Conservation (phyloP, 2,113 vertebrate genomes). For the Empidonax alnorum region DNA sequence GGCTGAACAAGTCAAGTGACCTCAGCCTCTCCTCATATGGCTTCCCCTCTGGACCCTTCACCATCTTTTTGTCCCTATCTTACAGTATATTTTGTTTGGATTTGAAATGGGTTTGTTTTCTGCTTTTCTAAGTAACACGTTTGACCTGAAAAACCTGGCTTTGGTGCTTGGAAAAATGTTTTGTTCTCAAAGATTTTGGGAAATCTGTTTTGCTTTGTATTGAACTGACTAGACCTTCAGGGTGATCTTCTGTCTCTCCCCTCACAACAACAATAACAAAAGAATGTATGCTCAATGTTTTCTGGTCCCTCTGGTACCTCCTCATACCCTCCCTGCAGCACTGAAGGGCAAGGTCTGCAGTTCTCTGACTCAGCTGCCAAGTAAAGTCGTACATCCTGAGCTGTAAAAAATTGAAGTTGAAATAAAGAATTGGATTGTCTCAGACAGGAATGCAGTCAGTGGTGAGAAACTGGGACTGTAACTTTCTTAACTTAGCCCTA, state of each 20-base stretch:
- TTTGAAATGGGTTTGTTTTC: not conserved
- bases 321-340: rapidly evolving
- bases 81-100: not conserved
- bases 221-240: not conserved
- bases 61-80: not conserved
- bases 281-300: not conserved
- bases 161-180: not conserved
- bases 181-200: not conserved
- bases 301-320: not conserved
- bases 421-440: not conserved
- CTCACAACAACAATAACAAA: not conserved
- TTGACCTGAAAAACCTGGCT: not conserved
- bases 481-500: not conserved
- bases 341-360: not conserved
- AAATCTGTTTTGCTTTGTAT: not conserved
- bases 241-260: not conserved
- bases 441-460: not conserved
- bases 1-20: not conserved
- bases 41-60: not conserved
- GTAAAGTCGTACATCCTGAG: not conserved
- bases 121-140: not conserved
- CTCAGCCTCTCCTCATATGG: not conserved
- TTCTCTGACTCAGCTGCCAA: not conserved
- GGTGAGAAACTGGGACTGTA: not conserved
- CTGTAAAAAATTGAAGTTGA: not conserved